phyloP scores from a whole-genome alignment of 2,797 vertebrate genomes.

The Gymnothorax javanicus region DNA sequence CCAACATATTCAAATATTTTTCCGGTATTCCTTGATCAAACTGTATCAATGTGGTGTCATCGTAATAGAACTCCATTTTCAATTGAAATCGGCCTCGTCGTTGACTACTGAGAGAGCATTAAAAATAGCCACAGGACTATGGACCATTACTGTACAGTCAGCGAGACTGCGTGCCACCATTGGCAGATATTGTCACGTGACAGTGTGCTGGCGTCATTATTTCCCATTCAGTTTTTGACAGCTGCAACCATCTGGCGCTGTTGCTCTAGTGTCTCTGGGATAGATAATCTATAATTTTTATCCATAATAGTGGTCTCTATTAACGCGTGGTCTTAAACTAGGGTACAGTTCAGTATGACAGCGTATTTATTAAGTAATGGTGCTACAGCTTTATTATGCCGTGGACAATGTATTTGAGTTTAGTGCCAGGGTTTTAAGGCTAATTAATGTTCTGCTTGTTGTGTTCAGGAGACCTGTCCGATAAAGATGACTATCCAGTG shows the following conservation, averaged over 20 bases:
- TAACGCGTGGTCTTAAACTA: background rate
- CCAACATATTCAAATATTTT: too few relatives aligned
- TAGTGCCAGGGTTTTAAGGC: too few relatives aligned
- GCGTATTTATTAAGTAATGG: background rate
- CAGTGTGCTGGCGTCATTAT: background rate
- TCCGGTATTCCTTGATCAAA: too few relatives aligned
- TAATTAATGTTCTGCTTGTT: background rate
- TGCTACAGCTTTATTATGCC: background rate
- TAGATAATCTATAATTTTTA: background rate
- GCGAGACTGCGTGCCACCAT: background rate
- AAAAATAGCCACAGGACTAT: constrained; percentile 4
- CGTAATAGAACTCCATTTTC: background rate
- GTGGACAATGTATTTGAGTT: too few relatives aligned
- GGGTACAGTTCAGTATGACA: background rate
- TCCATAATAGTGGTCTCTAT: background rate
- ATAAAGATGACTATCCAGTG: constrained; percentile 85
- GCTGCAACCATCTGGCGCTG: background rate
- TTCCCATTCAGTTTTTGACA: background rate
- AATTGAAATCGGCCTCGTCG: background rate
- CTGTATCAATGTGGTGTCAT: background rate
- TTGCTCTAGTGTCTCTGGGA: background rate
- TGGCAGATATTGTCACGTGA: background rate
- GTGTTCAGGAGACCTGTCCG: constrained; percentile 1
- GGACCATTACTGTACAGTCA: background rate
- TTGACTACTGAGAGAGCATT: background rate